Conservation (phyloP, 2,888 invertebrate genomes). For the Melipona beecheii region DNA sequence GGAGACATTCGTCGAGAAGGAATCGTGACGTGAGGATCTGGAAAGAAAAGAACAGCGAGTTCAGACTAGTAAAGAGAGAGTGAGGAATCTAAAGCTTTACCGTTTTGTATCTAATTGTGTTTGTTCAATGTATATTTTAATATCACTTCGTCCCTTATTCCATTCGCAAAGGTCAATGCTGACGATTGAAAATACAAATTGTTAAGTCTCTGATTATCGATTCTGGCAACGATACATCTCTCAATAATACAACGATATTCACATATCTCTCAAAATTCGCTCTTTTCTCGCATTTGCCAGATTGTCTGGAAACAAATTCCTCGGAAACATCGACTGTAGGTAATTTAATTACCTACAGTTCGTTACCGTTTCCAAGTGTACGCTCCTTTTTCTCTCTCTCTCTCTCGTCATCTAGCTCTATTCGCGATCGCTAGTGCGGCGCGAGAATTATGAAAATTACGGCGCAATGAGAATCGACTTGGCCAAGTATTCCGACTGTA, state of each 20-base stretch:
- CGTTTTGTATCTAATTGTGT: no score
- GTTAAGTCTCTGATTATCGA: slow-evolving; percentile 1
- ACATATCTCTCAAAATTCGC: neutral
- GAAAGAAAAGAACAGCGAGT: no score
- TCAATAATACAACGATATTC: neutral
- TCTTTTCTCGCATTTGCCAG: neutral
- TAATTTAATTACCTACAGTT: slow-evolving; percentile 6
- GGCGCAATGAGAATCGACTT: neutral
- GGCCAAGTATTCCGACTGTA: slow-evolving; percentile 18
- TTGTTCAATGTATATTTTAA: no score
- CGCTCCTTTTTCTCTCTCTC: neutral
- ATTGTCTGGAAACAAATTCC: neutral
- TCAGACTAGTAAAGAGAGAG: no score
- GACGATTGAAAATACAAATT: slow-evolving; percentile 1
- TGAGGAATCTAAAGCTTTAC: no score
- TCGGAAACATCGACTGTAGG: neutral
- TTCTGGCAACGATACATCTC: slow-evolving; percentile 17
- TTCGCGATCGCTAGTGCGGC: neutral
- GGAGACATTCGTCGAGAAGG: no score
- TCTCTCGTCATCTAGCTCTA: neutral
- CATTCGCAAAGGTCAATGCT: neutral
- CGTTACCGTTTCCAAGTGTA: neutral
- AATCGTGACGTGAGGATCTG: no score
- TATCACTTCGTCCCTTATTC: no score
- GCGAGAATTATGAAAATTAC: slow-evolving; percentile 36